phyloP scores from a whole-genome alignment of 2,113 vertebrate genomes.

The Rhineura floridana region DNA sequence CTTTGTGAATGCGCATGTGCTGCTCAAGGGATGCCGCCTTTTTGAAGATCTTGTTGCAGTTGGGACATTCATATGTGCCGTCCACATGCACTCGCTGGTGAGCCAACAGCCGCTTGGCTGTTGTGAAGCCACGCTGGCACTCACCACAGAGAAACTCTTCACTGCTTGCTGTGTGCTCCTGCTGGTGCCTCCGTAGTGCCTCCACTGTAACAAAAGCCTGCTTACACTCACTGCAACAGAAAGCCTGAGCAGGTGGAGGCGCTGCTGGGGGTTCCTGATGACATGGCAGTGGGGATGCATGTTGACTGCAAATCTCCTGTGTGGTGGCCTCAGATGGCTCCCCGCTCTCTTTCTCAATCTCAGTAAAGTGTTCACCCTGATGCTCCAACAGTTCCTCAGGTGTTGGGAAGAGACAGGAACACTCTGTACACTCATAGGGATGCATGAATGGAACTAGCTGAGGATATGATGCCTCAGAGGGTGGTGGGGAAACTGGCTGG shows the following conservation, averaged over 20 bases:
- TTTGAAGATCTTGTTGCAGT: conserved; percentile 90
- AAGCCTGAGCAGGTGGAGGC: background rate
- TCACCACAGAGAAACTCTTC: conserved; percentile 70
- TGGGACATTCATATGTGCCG: conserved; percentile 84
- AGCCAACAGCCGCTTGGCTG: conserved; percentile 83
- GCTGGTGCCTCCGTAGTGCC: conserved; percentile 44
- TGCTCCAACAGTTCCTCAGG: conserved; percentile 90
- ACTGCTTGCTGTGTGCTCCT: conserved; percentile 9
- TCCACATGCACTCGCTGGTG: conserved; percentile 86
- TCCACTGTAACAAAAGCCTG: conserved; percentile 48
- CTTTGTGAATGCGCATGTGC: conserved; percentile 86
- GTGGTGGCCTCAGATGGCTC: conserved; percentile 63
- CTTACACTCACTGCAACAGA: conserved; percentile 77
- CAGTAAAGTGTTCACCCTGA: conserved; percentile 88
- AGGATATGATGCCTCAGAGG: conserved; percentile 72
- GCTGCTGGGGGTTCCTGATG: conserved; percentile 34
- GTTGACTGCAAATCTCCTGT: background rate
- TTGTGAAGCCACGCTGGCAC: conserved; percentile 82
- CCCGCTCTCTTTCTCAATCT: conserved; percentile 83
- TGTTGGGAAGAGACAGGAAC: conserved; percentile 84
- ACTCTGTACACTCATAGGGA: conserved; percentile 90
- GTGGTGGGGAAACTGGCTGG: conserved; percentile 61
- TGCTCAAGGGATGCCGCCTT: conserved; percentile 85
- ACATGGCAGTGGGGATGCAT: rapidly evolving
- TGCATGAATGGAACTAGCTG: conserved; percentile 69